These are phyloP conservation scores for Nothura maculosa DNA, from an alignment of 2,797 vertebrate species.

Conservation along the genomic window DNA sequence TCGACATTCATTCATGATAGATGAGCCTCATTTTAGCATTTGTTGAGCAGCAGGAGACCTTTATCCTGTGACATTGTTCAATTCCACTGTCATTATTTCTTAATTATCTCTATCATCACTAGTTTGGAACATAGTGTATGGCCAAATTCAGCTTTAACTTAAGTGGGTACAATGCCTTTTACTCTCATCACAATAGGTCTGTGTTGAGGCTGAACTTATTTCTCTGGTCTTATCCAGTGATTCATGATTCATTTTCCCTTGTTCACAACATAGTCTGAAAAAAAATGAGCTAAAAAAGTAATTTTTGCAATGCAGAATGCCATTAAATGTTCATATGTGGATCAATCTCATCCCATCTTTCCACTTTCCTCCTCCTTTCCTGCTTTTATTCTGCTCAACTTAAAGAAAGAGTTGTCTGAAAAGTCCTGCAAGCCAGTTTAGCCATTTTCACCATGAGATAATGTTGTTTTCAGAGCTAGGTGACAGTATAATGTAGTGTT, in stretches of 20 bases:
- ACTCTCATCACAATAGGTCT: background rate
- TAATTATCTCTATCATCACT: constrained; percentile 74
- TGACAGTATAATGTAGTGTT: background rate
- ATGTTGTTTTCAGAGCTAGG: background rate
- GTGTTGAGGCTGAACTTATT: background rate
- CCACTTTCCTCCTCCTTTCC: background rate
- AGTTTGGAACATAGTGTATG: constrained; percentile 36
- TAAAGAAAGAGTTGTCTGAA: background rate
- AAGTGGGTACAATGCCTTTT: background rate
- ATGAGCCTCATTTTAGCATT: constrained; percentile 72
- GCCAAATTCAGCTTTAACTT: constrained; percentile 26
- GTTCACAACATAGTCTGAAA: background rate
- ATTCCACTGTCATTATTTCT: constrained; percentile 76
- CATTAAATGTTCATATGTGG: background rate
- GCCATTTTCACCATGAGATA: background rate
- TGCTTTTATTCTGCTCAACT: background rate
- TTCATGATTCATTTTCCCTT: background rate
- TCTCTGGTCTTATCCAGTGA: background rate
- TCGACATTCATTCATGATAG: constrained; percentile 74
- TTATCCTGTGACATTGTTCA: constrained; percentile 72
- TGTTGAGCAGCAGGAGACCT: constrained; percentile 56
- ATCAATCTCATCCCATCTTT: background rate
- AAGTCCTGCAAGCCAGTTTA: background rate
- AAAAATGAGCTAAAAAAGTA: background rate
- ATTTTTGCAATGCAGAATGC: background rate